A percentile compares a stretch with the other conserved stretches of the same genome.
These are phyloP conservation scores for Trachops cirrhosus DNA, from an alignment of 2,797 vertebrate species.

Conservation along the genomic window DNA sequence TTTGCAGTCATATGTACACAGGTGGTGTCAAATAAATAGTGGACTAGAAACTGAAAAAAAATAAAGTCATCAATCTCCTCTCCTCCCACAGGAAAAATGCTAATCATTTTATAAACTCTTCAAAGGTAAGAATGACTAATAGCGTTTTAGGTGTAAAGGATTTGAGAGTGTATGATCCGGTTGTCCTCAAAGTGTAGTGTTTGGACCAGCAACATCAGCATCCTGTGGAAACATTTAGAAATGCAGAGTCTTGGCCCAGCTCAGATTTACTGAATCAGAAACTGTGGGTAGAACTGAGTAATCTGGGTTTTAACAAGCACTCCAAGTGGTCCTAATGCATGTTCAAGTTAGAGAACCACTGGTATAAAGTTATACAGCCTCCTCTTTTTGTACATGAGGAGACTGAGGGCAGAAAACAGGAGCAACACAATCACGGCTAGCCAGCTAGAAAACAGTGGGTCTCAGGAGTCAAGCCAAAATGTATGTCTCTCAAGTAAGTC, in stretches of 20 bases:
- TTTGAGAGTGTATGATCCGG: background rate
- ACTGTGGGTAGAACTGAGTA: background rate
- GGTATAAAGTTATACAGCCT: background rate
- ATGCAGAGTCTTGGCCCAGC: background rate
- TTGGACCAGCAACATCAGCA: background rate
- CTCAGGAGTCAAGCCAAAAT: background rate
- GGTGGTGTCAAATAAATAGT: constrained; percentile 31
- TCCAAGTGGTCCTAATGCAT: background rate
- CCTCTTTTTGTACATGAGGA: background rate
- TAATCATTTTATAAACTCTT: constrained; percentile 30
- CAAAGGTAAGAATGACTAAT: constrained; percentile 3
- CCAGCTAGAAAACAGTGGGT: background rate
- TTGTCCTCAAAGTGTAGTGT: background rate
- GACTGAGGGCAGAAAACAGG: background rate
- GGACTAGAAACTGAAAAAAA: constrained; percentile 40
- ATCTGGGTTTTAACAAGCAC: background rate
- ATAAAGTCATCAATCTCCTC: background rate
- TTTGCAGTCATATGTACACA: background rate
- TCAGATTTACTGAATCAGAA: background rate
- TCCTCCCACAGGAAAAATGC: background rate
- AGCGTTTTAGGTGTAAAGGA: background rate
- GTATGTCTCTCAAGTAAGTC: background rate
- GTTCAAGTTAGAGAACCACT: background rate
- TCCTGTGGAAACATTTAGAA: background rate
- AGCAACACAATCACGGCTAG: background rate